Evolutionary conservation across 2,113 vertebrate genomes (phyloP).

Genomic region (Pedionomus torquatus): DNA sequence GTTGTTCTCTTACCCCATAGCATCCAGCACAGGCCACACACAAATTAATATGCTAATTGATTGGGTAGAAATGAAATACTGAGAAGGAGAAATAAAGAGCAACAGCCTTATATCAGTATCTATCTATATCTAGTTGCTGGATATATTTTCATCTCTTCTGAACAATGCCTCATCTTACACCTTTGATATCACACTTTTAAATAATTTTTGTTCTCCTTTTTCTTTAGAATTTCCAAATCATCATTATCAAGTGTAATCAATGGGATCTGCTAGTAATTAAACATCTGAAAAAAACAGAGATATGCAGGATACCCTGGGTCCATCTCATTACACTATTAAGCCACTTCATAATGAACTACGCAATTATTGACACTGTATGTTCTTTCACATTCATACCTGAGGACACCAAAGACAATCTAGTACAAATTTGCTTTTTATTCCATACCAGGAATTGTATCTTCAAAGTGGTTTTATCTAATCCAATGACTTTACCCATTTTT

Average conservation of each 20-base stretch:
- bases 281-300: background rate
- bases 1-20: background rate
- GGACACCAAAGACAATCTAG: background rate
- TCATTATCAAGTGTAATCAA: background rate
- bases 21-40: background rate
- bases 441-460: accelerated
- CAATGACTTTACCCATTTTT: background rate
- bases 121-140: background rate
- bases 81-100: background rate
- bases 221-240: background rate
- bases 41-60: background rate
- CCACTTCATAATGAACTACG: background rate
- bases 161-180: background rate
- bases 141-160: background rate
- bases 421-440: background rate
- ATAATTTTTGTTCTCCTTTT: background rate
- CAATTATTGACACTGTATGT: background rate
- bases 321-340: background rate
- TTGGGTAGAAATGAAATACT: background rate
- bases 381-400: background rate
- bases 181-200: background rate
- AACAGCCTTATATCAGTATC: background rate
- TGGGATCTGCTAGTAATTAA: background rate
- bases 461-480: background rate
- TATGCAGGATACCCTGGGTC: background rate